Percentiles rank a stretch among this genome's conserved stretches.
Evolutionary conservation across 1,140 invertebrate species (phyloP).

Genomic region (Drosophila virilis): DNA sequence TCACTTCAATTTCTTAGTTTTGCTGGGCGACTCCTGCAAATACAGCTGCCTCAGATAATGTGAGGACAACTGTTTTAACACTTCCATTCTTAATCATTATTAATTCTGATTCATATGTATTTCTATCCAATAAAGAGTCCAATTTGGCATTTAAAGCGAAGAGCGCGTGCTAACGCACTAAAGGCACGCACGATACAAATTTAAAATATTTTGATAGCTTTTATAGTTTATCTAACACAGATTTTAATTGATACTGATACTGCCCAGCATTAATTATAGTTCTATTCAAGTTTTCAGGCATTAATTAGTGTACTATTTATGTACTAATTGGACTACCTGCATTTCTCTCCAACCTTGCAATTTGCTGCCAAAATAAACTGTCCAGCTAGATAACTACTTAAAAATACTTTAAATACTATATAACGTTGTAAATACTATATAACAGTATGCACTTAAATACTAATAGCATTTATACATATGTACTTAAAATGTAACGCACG

Average conservation of each 20-base stretch:
- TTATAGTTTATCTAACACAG: no score
- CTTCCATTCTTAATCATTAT: not conserved
- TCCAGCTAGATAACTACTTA: no score
- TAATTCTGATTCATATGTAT: conserved; percentile 19
- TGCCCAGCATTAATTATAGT: not conserved
- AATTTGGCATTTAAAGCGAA: conserved; percentile 8
- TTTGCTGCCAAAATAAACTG: no score
- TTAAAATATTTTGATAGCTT: no score
- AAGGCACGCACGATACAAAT: no score
- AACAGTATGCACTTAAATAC: no score
- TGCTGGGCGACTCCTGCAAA: conserved; percentile 7
- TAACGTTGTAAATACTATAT: no score
- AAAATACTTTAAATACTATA: no score
- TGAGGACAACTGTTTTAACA: not conserved
- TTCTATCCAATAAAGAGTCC: conserved; percentile 4
- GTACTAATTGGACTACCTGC: no score
- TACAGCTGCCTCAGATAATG: conserved; percentile 13
- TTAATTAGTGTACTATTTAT: not conserved
- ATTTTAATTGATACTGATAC: not conserved
- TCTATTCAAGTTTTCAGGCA: not conserved
- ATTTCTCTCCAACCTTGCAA: no score
- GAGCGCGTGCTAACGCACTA: not conserved
- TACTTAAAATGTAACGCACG: not conserved
- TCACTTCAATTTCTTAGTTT: conserved; percentile 16
- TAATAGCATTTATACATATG: not conserved